Evolutionary conservation across 2,888 invertebrate genomes (phyloP).

Genomic region (Anaspis maculata): DNA sequence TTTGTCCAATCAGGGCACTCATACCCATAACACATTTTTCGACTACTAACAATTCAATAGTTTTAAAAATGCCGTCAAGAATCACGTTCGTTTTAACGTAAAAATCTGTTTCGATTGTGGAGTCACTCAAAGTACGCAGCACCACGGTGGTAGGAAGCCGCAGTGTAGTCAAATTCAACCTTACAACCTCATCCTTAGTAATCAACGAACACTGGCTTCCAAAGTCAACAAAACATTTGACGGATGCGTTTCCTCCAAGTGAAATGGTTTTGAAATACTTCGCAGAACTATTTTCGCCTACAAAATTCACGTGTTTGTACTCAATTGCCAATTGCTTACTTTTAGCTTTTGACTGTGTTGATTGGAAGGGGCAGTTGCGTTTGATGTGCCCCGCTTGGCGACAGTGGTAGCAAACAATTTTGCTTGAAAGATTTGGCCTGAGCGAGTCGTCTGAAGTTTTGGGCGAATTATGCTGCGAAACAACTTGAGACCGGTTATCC

Average conservation of each 20-base stretch:
- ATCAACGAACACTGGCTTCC: not conserved
- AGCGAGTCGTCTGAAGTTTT: no score
- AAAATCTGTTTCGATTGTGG: not conserved
- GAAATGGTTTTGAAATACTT: not conserved
- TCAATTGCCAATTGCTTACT: not conserved
- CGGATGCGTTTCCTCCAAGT: not conserved
- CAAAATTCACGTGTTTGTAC: not conserved
- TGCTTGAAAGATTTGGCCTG: no score
- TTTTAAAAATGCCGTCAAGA: not conserved
- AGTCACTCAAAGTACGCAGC: not conserved
- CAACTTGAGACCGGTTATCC: not conserved
- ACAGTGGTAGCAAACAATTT: no score
- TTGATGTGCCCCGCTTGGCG: no score
- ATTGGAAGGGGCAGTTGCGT: no score
- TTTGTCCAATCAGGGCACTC: slow-evolving; percentile 1
- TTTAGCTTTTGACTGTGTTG: no score
- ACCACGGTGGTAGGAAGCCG: not conserved
- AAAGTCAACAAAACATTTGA: not conserved
- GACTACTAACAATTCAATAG: not conserved
- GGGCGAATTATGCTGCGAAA: no score
- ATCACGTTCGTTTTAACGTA: not conserved
- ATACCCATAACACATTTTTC: slow-evolving; percentile 1
- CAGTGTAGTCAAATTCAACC: not conserved
- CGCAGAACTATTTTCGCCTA: not conserved
- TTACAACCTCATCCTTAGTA: not conserved